Conservation (phyloP, 2,113 vertebrate species). For the Hemiscyllium ocellatum region DNA sequence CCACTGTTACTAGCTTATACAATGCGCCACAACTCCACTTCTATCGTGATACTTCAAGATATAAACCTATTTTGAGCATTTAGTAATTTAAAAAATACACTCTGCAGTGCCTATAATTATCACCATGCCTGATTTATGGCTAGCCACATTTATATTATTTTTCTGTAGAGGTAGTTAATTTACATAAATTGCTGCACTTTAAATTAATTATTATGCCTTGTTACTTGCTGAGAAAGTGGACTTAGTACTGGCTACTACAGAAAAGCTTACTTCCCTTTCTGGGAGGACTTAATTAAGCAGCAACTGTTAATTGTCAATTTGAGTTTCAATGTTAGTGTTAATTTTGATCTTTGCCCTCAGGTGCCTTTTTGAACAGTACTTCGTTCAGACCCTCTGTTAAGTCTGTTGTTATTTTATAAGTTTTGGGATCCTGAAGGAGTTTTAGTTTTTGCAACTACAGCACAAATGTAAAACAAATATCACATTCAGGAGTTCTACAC, state of each 20-base stretch:
- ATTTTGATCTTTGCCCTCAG: constrained; percentile 29
- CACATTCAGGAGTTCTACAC: constrained; percentile 17
- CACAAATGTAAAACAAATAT: constrained; percentile 25
- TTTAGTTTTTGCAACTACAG: constrained; percentile 13
- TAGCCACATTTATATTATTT: not conserved
- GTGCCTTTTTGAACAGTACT: constrained; percentile 14
- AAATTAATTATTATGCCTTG: constrained; percentile 16
- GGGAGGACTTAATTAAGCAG: constrained; percentile 22
- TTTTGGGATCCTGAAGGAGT: not conserved
- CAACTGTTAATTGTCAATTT: constrained; percentile 26
- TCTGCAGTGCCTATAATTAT: not conserved
- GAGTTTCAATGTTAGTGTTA: not conserved
- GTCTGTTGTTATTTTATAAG: constrained; percentile 10
- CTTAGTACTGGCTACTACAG: not conserved
- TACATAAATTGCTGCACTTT: not conserved
- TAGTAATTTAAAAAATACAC: not conserved
- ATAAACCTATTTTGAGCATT: not conserved
- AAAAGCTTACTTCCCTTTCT: not conserved
- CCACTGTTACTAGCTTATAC: not conserved
- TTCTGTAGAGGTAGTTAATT: constrained; percentile 6
- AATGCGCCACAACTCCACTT: not conserved
- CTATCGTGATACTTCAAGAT: not conserved
- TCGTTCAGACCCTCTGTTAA: not conserved
- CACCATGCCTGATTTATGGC: not conserved
- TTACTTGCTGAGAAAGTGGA: constrained; percentile 16